These are phyloP conservation scores for Melanotaenia maccullochi DNA, from an alignment of 2,797 vertebrate species.

Conservation along the genomic window DNA sequence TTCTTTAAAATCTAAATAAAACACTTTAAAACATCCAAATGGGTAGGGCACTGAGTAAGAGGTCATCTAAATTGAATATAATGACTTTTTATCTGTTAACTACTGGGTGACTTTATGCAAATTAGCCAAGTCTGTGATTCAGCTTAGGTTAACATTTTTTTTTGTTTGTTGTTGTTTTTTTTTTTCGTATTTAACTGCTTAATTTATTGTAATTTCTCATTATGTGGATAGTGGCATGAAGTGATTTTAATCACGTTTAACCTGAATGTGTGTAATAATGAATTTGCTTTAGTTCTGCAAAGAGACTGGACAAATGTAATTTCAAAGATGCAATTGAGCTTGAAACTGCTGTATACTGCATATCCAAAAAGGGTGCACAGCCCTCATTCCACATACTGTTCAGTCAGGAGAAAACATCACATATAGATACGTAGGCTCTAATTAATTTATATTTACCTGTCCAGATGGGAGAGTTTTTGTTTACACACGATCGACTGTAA, in stretches of 20 bases:
- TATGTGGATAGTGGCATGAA: background rate
- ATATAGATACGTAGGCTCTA: background rate
- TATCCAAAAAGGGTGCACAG: slow-evolving; percentile 10
- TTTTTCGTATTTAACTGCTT: background rate
- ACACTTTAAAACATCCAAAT: background rate
- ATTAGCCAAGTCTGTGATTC: background rate
- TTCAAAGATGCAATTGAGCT: background rate
- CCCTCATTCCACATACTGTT: slow-evolving; percentile 21
- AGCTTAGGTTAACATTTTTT: background rate
- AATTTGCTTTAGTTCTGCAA: background rate
- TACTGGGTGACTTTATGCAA: slow-evolving; percentile 1
- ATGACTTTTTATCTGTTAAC: background rate
- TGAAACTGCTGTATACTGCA: background rate
- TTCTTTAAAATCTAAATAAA: background rate
- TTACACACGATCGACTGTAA: background rate
- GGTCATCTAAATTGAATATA: background rate
- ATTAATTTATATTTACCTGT: background rate
- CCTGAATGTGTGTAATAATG: background rate
- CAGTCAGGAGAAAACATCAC: background rate
- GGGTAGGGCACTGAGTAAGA: background rate
- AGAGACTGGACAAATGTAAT: background rate
- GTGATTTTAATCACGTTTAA: background rate
- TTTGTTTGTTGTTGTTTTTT: background rate
- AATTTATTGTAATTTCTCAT: background rate
- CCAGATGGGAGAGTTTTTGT: background rate